These are phyloP conservation scores for Hypsopygia costalis DNA, from an alignment of 2,888 invertebrate species.

Conservation along the genomic window DNA sequence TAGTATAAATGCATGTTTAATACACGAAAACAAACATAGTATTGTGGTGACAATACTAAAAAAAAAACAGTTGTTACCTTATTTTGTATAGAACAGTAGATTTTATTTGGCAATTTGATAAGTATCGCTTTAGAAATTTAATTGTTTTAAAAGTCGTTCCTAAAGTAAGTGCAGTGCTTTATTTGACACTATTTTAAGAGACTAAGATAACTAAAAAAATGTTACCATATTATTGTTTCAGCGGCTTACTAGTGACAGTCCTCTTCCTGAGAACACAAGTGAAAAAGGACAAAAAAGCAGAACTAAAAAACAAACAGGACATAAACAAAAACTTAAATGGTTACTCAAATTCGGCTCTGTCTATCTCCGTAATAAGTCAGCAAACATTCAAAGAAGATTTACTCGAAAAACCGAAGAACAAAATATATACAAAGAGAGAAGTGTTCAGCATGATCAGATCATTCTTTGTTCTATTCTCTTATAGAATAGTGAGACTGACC, in stretches of 20 bases:
- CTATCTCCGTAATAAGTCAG: slow-evolving; percentile 67
- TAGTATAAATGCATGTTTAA: too few species aligned
- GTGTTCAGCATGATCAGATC: slow-evolving; percentile 60
- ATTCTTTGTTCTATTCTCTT: slow-evolving; percentile 70
- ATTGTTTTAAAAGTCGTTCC: too few species aligned
- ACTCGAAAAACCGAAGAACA: slow-evolving; percentile 52
- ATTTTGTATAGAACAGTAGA: too few species aligned
- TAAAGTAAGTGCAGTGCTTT: too few species aligned
- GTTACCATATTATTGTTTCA: slow-evolving; percentile 53
- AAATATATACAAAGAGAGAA: slow-evolving; percentile 54
- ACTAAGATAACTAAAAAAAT: not conserved
- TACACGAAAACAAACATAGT: too few species aligned
- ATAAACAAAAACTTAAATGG: slow-evolving; percentile 70
- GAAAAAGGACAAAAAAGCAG: slow-evolving; percentile 63
- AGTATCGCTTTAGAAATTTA: too few species aligned
- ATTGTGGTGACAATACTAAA: too few species aligned
- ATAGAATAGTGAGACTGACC: slow-evolving; percentile 86
- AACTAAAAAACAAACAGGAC: slow-evolving; percentile 42
- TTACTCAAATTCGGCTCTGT: slow-evolving; percentile 63
- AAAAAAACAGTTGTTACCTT: too few species aligned
- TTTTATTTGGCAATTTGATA: too few species aligned
- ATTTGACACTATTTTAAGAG: too few species aligned
- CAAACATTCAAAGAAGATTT: slow-evolving; percentile 68
- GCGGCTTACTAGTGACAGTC: slow-evolving; percentile 86
- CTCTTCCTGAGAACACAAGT: slow-evolving; percentile 84